Evolutionary conservation across 2,797 vertebrate species (phyloP), one percentile per base, ranked within the genome.

Genomic region (Fratercula arctica): DNA sequence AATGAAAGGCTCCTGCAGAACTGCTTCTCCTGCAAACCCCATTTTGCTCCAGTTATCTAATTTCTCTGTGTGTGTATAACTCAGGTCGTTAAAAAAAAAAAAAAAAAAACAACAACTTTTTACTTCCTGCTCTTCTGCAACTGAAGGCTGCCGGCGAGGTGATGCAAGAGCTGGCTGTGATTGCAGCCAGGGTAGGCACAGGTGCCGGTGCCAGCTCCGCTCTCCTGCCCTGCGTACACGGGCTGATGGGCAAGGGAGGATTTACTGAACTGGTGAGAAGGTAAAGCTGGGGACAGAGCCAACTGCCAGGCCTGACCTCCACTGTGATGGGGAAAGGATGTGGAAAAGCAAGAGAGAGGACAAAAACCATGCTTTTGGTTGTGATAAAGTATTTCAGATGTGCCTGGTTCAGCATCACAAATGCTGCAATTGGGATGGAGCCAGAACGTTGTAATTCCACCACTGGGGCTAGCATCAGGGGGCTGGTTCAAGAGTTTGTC

Each of bases 111-210:
- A 20, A 20, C 8, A 2, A 8, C 23, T 57, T 76, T 75, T 74
- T 46, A 67, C 89, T 96, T 91, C 89, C 92, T 89, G 75, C 60
- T 95, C 33, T 56, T 70, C 51, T 24, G 54, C 45, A 83, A 1
- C 29, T 0, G 0, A 51, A 76, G 59, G 82, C 28, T 0, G 0
- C 41, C 1, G 1, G 74, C 0, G 16, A 68, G 83, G 80, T 97
- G 95, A 96, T 69, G 92, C 95, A 96, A 95, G 83, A 93, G 53
- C 25, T 0, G 1, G 13, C 84, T 78, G 23, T 13, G 35, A 63
- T 95, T 96, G 78, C 92, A 92, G 59, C 21, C 3, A 3, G 70
- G 51, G 59, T 3, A 41, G 41, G 61, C 41, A 18, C 10, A 18
- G 45, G 74, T 8, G 5, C 8, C 4, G 3, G 33, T 31, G 56